These are phyloP conservation scores for Otis tarda DNA, from an alignment of 2,113 vertebrate genomes.

Conservation along the genomic window DNA sequence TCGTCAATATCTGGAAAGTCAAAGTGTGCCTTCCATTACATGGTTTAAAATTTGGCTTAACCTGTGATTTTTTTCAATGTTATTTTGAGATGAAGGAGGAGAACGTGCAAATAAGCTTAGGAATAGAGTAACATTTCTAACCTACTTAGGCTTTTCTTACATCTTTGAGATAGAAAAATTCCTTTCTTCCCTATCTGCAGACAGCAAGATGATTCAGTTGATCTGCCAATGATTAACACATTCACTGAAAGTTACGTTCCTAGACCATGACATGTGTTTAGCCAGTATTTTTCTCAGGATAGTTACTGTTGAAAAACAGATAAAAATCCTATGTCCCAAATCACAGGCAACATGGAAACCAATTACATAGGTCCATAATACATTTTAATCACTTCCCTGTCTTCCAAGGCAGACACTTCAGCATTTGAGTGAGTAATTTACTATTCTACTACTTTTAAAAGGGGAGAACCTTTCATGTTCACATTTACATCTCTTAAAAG, in stretches of 20 bases:
- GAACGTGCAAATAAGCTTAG: not conserved
- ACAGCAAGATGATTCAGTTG: not conserved
- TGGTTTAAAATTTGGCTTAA: not conserved
- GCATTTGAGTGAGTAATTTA: not conserved
- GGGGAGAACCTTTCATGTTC: not conserved
- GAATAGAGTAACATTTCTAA: not conserved
- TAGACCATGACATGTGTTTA: not conserved
- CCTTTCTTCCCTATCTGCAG: too few species aligned
- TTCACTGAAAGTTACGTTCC: not conserved
- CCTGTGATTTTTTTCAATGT: not conserved
- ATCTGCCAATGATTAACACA: not conserved
- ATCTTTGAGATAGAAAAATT: not conserved
- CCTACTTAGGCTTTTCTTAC: not conserved
- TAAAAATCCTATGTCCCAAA: not conserved
- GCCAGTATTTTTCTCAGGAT: not conserved
- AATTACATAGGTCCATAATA: not conserved
- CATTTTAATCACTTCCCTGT: not conserved
- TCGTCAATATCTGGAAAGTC: slow-evolving; percentile 87
- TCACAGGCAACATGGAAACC: not conserved
- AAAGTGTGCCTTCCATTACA: not conserved
- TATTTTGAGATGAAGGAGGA: not conserved
- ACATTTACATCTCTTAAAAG: not conserved
- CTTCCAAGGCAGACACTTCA: not conserved
- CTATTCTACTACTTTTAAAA: not conserved
- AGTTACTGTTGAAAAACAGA: not conserved